Evolutionary conservation across 2,113 vertebrate species (phyloP), one percentile per base, ranked within the genome.

Genomic region (Brachyhypopomus occidentalis): DNA sequence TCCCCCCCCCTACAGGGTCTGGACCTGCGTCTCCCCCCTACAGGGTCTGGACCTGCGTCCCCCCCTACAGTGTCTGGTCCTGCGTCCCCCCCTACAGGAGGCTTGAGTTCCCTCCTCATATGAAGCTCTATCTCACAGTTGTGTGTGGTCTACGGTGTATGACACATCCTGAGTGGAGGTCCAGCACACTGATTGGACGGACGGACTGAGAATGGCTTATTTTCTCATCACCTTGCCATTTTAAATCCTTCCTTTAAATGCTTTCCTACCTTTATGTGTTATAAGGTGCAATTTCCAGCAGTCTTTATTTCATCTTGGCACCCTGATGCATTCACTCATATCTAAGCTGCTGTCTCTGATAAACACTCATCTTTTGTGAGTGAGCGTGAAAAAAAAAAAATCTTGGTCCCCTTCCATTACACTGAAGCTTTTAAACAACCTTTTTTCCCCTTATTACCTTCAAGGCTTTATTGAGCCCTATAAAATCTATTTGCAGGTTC

Each of bases 401-500:
- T 52, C 52, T 60, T 79, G 76, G 55, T 73, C 22, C 27, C 17
- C 45, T 34, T 76, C 58, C 45, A 58, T 75, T 76, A 60, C 56
- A 63, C 5, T 52, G 56, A 75, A 63, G 38, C 4, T 52, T 62
- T 23, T 60, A 48, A 75, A 79, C 62, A 78, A 36, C 76, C 14
- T 58, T 52, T 64, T 77, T 82, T 83, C 38, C 16, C 36, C 30
- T 66, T 64, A 34, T 72, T 77, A 66, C 58, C 45, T 77, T 45
- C 4, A 27, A 60, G 59, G 75, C 59, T 77, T 81, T 81, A 73
- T 67, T 77, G 52, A 52, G 69, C 60, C 34, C 8, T n/a, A 70
- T 74, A 81, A 81, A 81, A 69, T 78, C 23, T 81, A 38, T 84
- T 81, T 74, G n/a, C 38, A 84, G 74, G 67, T 81, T 79, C 45